Percentiles rank a stretch among this genome's conserved stretches.
These are phyloP conservation scores for Callaeas wilsoni DNA, from an alignment of 2,113 vertebrate species.

Conservation along the genomic window DNA sequence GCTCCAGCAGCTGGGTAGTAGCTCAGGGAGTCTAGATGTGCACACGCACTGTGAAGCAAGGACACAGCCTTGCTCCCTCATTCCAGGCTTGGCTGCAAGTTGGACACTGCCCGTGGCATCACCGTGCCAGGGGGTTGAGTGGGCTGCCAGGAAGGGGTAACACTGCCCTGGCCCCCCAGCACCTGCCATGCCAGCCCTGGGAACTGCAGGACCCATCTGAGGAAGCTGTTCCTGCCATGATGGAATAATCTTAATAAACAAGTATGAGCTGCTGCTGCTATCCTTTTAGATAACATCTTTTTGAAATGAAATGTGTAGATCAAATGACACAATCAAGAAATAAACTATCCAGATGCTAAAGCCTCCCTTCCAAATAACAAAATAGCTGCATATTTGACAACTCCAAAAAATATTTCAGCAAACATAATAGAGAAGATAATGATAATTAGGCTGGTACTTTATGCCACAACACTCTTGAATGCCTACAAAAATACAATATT, in stretches of 20 bases:
- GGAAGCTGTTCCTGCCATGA: not conserved
- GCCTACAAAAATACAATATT: conserved; percentile 52
- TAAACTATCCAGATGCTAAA: conserved; percentile 17
- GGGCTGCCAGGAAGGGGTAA: no score
- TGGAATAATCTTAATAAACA: not conserved
- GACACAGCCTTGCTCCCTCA: rapidly evolving
- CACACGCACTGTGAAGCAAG: rapidly evolving
- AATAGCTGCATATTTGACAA: conserved; percentile 46
- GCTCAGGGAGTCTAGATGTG: rapidly evolving
- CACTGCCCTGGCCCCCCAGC: not conserved
- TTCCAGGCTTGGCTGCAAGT: rapidly evolving
- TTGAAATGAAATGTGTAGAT: not conserved
- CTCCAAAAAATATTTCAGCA: conserved; percentile 44
- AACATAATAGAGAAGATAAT: conserved; percentile 49
- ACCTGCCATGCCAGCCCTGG: rapidly evolving
- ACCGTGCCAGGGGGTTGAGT: rapidly evolving
- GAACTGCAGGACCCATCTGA: not conserved
- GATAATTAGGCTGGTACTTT: conserved; percentile 54
- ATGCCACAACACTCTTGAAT: conserved; percentile 18
- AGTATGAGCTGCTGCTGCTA: not conserved
- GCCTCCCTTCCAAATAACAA: conserved; percentile 31
- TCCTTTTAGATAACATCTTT: not conserved
- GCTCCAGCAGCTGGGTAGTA: not conserved
- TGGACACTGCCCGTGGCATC: rapidly evolving
- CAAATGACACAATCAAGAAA: not conserved